Evolutionary conservation across 2,113 vertebrate species (phyloP).

Genomic region (Takifugu bimaculatus): DNA sequence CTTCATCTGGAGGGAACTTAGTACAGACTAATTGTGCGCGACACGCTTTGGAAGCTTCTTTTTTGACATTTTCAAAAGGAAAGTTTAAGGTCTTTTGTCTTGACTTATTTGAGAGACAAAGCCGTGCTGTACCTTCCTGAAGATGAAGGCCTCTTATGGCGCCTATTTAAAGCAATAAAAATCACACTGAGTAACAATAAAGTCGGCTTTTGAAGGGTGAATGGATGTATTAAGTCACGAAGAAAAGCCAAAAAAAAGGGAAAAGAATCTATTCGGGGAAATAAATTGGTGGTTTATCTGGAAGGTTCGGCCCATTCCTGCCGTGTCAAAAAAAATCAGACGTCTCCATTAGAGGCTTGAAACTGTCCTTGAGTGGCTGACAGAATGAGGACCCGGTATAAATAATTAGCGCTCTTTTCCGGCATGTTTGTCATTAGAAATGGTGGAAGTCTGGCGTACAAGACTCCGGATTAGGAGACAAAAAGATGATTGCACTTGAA

Average conservation of each 20-base stretch:
- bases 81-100: neutral
- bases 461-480: slow-evolving; percentile 49
- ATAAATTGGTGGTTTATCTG: slow-evolving; percentile 41
- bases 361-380: slow-evolving; percentile 57
- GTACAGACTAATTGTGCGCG: slow-evolving; percentile 8
- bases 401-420: slow-evolving; percentile 64
- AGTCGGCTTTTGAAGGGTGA: slow-evolving; percentile 33
- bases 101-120: neutral
- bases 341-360: slow-evolving; percentile 58
- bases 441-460: slow-evolving; percentile 41
- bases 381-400: slow-evolving; percentile 65
- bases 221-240: slow-evolving; percentile 35
- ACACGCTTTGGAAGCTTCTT: slow-evolving; percentile 7
- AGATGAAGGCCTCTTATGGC: slow-evolving; percentile 25
- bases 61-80: neutral
- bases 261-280: slow-evolving; percentile 31
- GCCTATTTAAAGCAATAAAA: slow-evolving; percentile 14
- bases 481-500: slow-evolving; percentile 60
- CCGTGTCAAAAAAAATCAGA: slow-evolving; percentile 58
- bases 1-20: slow-evolving; percentile 25
- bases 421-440: slow-evolving; percentile 62
- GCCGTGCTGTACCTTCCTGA: slow-evolving; percentile 1
- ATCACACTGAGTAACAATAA: slow-evolving; percentile 18
- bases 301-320: slow-evolving; percentile 42
- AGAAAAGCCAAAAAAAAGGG: slow-evolving; percentile 35